phyloP scores from a whole-genome alignment of 2,888 invertebrate genomes.

The Pristionchus exspectatus region DNA sequence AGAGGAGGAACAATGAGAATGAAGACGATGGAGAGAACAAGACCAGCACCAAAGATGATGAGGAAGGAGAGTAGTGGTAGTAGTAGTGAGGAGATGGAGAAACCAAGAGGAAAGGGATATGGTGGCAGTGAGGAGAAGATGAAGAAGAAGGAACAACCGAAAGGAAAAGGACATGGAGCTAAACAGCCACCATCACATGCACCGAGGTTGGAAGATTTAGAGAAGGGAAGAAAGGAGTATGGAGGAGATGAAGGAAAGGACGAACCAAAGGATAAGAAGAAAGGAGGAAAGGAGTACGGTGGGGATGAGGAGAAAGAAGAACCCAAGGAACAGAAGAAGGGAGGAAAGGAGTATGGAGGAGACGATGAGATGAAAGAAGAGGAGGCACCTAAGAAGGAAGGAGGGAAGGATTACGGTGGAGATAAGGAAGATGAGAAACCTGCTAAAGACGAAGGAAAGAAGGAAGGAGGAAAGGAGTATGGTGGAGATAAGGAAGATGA shows the following conservation, averaged over 20 bases:
- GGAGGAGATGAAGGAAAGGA: not conserved
- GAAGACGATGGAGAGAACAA: not conserved
- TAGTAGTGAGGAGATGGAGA: conserved; percentile 26
- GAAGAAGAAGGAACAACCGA: conserved; percentile 34
- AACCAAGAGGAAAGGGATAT: not conserved
- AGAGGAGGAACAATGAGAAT: not conserved
- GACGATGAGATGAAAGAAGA: not conserved
- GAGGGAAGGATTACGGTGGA: conserved; percentile 35
- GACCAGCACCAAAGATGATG: not conserved
- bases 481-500: conserved; percentile 17
- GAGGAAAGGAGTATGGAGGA: conserved; percentile 39
- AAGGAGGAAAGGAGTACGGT: too few relatives aligned
- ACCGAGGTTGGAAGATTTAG: not conserved
- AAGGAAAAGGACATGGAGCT: not conserved
- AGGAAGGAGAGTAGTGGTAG: not conserved
- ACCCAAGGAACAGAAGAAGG: not conserved
- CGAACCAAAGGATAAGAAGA: too few relatives aligned
- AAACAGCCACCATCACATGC: not conserved
- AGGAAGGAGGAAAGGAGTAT: conserved; percentile 22
- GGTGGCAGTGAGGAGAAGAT: conserved; percentile 23
- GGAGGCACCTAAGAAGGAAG: not conserved
- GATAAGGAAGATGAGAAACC: not conserved
- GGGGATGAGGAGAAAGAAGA: not conserved
- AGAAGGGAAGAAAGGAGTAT: not conserved
- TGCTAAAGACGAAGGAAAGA: not conserved